Percentiles rank a stretch among this genome's conserved stretches.
Evolutionary conservation across 2,888 invertebrate species (phyloP).

Genomic region (Leptinotarsa tumamoca): DNA sequence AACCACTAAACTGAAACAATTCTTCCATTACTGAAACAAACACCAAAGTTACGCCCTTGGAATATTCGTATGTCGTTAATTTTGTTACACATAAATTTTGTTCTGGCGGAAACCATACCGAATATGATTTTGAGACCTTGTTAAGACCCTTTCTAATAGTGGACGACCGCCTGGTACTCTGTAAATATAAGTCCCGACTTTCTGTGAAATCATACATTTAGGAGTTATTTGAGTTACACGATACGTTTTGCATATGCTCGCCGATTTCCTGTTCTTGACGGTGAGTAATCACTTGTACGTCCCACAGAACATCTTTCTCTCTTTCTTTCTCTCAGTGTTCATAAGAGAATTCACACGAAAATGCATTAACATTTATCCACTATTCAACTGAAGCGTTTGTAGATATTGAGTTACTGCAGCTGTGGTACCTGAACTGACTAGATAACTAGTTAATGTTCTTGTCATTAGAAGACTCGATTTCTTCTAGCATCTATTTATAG

Average conservation of each 20-base stretch:
- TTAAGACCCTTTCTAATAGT: slow-evolving; percentile 31
- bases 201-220: slow-evolving; percentile 36
- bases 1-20: not conserved
- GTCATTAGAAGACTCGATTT: not conserved
- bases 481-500: not conserved
- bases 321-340: not conserved
- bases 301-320: slow-evolving; percentile 14
- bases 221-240: slow-evolving; percentile 39
- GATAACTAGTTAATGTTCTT: not conserved
- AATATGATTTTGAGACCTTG: slow-evolving; percentile 28
- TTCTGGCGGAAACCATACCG: slow-evolving; percentile 32
- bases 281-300: slow-evolving; percentile 32
- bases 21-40: not conserved
- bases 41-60: slow-evolving; percentile 25
- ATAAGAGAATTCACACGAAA: slow-evolving; percentile 1
- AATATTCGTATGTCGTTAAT: slow-evolving; percentile 15
- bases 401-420: slow-evolving; percentile 3
- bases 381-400: not conserved
- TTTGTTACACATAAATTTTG: slow-evolving; percentile 31
- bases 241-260: slow-evolving; percentile 42
- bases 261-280: slow-evolving; percentile 40
- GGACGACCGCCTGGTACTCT: slow-evolving; percentile 34
- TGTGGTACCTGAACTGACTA: not conserved
- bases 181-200: slow-evolving; percentile 28
- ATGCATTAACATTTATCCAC: not conserved